Evolutionary conservation across 1,140 invertebrate genomes (phyloP), one percentile per base, ranked within the genome.

Genomic region (Thereuonema tuberculata): DNA sequence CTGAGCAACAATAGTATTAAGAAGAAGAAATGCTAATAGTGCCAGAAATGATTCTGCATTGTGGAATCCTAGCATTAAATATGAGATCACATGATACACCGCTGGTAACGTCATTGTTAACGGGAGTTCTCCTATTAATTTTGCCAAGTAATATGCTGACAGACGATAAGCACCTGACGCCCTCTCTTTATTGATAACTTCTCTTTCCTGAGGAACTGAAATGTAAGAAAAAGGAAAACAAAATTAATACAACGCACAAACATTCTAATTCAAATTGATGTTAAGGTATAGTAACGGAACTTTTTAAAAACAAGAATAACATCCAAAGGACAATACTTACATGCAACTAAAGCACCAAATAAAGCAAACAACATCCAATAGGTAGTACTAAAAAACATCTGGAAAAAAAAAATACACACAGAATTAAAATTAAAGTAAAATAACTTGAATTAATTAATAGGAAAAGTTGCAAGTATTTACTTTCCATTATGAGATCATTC

Each of bases 311-410:
- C 3, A 50, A 20, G 21, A 14, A 24, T 9, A 50, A 50, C 9
- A 14, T 21, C 21, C 9, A 12, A 55, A 17, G 37, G 3, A 20
- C 17, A 5, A 47, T 48, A 21, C 79, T 81, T 70, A 84, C 82
- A 84, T 71, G 86, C 84, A 67, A 84, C 82, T 20, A 90, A 76
- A 58, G 87, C 84, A 65, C 85, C 84, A 68, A 90, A 89, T 59
- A 88, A 78, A 17, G 86, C 83, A 70, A 88, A 88, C 27, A 90
- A 76, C 83, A 89, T 89, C 87, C 86, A 90, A 68, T 89, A 89
- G 25, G 84, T 87, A 25, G 84, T 85, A 23, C 85, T 86, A 74
- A 89, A 89, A 69, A 89, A 89, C 82, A 89, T 86, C 70, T 73
- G 61, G 31, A 70, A 67, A 27, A 59, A 54, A 46, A 53, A 59